Percentiles rank a stretch among this genome's conserved stretches.
These are phyloP conservation scores for Fregetta grallaria DNA, from an alignment of 2,113 vertebrate genomes.

Conservation along the genomic window DNA sequence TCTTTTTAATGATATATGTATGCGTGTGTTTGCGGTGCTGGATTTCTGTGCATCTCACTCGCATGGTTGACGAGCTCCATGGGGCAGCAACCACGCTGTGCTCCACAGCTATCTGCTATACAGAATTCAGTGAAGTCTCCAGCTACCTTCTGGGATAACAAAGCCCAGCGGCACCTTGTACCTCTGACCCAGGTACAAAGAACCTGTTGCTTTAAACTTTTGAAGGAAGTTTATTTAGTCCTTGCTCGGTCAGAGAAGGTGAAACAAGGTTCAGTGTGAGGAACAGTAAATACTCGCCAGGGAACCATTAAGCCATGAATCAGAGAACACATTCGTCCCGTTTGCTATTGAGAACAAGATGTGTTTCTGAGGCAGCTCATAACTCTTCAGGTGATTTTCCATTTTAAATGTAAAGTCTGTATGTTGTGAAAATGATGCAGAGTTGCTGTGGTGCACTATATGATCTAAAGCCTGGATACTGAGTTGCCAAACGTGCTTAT, in stretches of 20 bases:
- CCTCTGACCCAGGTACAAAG: neutral
- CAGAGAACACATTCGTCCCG: accelerated
- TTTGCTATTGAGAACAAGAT: neutral
- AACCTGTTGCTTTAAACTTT: neutral
- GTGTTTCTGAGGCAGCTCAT: neutral
- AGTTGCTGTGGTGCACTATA: neutral
- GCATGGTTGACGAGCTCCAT: neutral
- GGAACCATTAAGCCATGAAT: neutral
- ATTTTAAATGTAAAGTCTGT: neutral
- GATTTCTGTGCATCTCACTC: neutral
- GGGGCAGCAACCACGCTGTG: neutral
- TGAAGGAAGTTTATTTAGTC: neutral
- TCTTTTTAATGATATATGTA: neutral
- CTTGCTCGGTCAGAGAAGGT: neutral
- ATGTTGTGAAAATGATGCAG: neutral
- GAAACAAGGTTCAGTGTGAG: neutral
- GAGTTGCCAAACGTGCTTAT: neutral
- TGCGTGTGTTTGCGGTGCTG: neutral
- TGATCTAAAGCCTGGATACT: neutral
- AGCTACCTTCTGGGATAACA: neutral
- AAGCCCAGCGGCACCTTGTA: neutral
- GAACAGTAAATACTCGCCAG: neutral
- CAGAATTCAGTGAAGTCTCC: neutral
- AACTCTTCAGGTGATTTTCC: neutral
- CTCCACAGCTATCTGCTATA: neutral